phyloP scores from a whole-genome alignment of 2,888 invertebrate genomes.

The Cryptosula pallasiana region DNA sequence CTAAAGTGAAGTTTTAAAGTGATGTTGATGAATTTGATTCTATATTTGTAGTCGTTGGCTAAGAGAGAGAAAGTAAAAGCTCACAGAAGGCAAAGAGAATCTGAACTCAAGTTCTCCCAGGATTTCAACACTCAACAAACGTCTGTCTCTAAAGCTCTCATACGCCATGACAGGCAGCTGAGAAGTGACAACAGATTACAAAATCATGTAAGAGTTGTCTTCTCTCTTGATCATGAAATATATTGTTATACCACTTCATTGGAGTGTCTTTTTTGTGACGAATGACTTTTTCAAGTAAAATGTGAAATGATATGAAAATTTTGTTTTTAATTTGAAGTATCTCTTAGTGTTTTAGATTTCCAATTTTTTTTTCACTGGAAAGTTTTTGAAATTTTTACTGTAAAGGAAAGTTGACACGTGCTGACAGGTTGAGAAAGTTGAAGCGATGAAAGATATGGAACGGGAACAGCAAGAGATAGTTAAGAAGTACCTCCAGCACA shows the following conservation, averaged over 20 bases:
- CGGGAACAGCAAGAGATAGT: slow-evolving; percentile 44
- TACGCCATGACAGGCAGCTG: slow-evolving; percentile 45
- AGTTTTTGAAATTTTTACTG: too few relatives aligned
- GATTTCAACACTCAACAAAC: slow-evolving; percentile 50
- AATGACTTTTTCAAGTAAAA: too few relatives aligned
- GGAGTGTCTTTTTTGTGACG: too few relatives aligned
- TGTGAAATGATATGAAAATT: too few relatives aligned
- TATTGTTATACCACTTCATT: too few relatives aligned
- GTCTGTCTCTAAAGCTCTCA: slow-evolving; percentile 49
- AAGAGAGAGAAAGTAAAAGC: slow-evolving; percentile 1
- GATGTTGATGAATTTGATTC: too few relatives aligned
- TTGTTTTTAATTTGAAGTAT: too few relatives aligned
- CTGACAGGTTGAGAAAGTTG: slow-evolving; percentile 30
- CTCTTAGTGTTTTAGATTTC: too few relatives aligned
- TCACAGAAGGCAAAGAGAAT: not conserved
- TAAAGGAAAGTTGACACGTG: not conserved
- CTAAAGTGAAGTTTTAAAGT: too few relatives aligned
- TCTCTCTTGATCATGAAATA: too few relatives aligned
- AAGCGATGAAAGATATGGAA: slow-evolving; percentile 33
- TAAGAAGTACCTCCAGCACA: slow-evolving; percentile 46
- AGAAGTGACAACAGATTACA: slow-evolving; percentile 36
- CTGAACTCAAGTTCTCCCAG: slow-evolving; percentile 41
- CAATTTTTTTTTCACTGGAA: too few relatives aligned
- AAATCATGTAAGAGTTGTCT: slow-evolving; percentile 29
- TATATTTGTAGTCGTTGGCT: not conserved